Base-by-base conservation (phyloP, 2,113 vertebrate genomes). In the Tor tambroides region DNA sequence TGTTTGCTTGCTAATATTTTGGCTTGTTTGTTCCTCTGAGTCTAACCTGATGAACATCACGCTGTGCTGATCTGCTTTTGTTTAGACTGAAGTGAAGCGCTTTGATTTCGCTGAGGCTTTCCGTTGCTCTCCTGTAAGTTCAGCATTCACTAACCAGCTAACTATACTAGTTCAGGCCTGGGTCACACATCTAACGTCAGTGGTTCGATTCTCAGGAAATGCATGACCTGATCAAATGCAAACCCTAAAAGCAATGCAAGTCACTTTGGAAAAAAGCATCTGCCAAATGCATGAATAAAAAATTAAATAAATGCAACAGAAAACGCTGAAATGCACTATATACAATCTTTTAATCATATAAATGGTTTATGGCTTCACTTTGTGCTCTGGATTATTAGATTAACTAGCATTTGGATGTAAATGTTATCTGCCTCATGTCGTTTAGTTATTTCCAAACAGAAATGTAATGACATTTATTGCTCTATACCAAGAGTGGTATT, bases 41-140 rank as follows among this genome's bases (percentile, higher is more conserved):
- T 51, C 89, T 89, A 90, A 91, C 69, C 32, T 41, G 85, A 54
- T 67, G 41, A 80, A 88, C 90, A 87, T 85, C 11, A 15, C 80
- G 87, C 86, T 80, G 59, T 91, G 79, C 72, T 77, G 56, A 43
- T 89, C 1, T 92, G 84, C 92, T 83, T 88, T 84, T 74, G 38
- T 91, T 92, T 91, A 94, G 94, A 94, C 88, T 78, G 89, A 92
- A 89, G 93, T 91, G 85, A 93, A 93, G 84, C 89, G 80, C 72
- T 88, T 93, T 92, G 92, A 89, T 80, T 95, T 95, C 92, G 85
- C 93, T 87, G 93, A 93, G 87, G 65, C 91, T 77, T 79, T 82
- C 74, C 90, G 88, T 92, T 61, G 88, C 91, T 46, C 30, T 32
- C 26, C 82, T 87, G 93, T 94, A 93, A 93, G 93, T 94, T 35